These are phyloP conservation scores for Arenaria interpres DNA, from an alignment of 2,113 vertebrate species.

Conservation along the genomic window DNA sequence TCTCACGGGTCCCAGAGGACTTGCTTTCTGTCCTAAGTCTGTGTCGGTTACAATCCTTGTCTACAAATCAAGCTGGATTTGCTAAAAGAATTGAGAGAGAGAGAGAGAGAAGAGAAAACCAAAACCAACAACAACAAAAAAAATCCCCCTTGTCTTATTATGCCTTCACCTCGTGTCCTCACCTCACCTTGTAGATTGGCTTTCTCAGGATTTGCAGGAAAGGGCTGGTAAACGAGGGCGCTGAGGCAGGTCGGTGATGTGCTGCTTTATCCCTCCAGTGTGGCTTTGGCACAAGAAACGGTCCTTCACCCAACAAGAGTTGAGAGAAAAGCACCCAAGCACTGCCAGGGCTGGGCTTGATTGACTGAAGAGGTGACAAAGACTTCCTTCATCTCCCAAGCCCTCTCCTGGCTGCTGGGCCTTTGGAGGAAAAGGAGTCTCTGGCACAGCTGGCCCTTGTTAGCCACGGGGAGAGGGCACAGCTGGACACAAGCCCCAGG, in stretches of 20 bases:
- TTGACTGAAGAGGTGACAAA: neutral
- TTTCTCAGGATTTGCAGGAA: neutral
- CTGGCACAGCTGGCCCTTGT: neutral
- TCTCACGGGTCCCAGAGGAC: neutral
- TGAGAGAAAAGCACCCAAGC: neutral
- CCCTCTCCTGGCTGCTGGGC: neutral
- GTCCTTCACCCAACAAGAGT: neutral
- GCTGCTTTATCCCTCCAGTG: neutral
- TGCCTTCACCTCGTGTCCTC: neutral
- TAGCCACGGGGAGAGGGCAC: neutral
- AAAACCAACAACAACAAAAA: neutral
- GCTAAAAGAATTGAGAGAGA: neutral
- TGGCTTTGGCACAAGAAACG: neutral
- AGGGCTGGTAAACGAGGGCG: neutral
- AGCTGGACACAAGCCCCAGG: neutral
- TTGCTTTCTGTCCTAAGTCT: neutral
- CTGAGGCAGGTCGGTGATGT: neutral
- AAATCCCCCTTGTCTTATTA: neutral
- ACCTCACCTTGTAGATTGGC: neutral
- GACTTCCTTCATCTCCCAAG: neutral
- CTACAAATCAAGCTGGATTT: neutral
- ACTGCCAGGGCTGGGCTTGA: rapidly evolving
- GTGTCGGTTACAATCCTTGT: neutral
- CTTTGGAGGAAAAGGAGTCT: neutral
- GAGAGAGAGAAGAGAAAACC: neutral